Evolutionary conservation across 2,888 invertebrate genomes (phyloP).

Genomic region (Epistrophella euchroma): DNA sequence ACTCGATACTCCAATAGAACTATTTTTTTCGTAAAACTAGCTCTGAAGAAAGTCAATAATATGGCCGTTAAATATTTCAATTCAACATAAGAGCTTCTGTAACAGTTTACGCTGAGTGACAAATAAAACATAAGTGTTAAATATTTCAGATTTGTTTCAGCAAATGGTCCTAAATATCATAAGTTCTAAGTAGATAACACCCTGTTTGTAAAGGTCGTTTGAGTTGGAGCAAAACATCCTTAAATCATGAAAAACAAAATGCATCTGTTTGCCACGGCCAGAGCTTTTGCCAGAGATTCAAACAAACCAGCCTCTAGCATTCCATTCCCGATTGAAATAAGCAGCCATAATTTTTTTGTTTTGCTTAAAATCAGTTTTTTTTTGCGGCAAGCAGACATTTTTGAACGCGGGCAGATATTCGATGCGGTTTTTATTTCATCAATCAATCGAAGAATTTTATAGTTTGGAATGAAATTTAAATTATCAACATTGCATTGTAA

Average conservation of each 20-base stretch:
- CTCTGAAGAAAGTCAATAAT: no score
- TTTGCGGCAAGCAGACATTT: conserved; percentile 39
- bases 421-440: conserved; percentile 73
- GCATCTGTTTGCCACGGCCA: conserved; percentile 36
- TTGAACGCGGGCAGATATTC: conserved; percentile 34
- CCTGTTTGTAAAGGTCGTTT: neutral
- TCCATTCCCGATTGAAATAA: conserved; percentile 59
- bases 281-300: conserved; percentile 48
- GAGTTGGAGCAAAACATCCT: conserved; percentile 14
- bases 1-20: no score
- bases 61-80: no score
- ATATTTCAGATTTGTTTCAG: no score
- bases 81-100: no score
- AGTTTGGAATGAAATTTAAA: conserved; percentile 74
- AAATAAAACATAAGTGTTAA: no score
- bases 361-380: neutral
- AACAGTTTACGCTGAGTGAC: no score
- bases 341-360: conserved; percentile 27
- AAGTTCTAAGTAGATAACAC: neutral
- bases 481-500: conserved; percentile 72
- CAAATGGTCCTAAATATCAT: neutral
- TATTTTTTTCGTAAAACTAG: no score
- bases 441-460: conserved; percentile 76
- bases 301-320: conserved; percentile 40
- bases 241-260: conserved; percentile 47